Base-by-base conservation (phyloP, 2,888 invertebrate species). In the Erebia aethiops region DNA sequence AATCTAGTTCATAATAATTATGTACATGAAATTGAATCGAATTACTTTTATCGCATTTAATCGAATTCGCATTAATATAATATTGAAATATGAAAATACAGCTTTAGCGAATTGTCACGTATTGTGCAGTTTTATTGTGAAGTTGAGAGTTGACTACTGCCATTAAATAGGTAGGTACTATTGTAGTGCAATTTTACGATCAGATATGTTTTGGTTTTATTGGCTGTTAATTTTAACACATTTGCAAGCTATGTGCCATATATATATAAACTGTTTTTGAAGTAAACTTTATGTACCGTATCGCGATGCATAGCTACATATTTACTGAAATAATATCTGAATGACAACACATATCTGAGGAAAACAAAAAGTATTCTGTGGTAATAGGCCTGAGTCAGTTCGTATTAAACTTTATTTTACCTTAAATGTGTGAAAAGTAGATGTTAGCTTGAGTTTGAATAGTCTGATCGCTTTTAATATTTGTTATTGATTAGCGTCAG, bases 121-220 rank as follows among this genome's bases (percentile, higher is more conserved):
- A 61, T 41, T 66, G 52, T 46, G 61, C 65, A 82, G 79, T 82
- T 91, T 90, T 88, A 90, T 62, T 62, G 49, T 87, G 78, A 82
- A 76, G 72, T 71, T 78, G 86, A 90, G 90, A 90, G 89, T 81
- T 76, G 81, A 79, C 83, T 81, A 86, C 88, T 87, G 87, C 85
- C 81, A 88, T 90, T 88, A 62, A 87, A 88, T 87, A 26, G 2
- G 26, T 26, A n/a, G n/a, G n/a, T n/a, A 86, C 84, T 81, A 82
- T 84, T 87, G 84, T 88, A 85, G 88, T 87, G 86, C 86, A 84
- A 85, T 85, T 89, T 87, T 88, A 69, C 63, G 58, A 60, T 60
- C 65, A 43, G 60, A 65, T 60, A 61, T 43, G 64, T 70, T 49
- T 64, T 70, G 58, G 26, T 43, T 56, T 49, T 70, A 68, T 68